Base-by-base conservation (phyloP, 2,113 vertebrate genomes). In the Phyllostomus discolor region DNA sequence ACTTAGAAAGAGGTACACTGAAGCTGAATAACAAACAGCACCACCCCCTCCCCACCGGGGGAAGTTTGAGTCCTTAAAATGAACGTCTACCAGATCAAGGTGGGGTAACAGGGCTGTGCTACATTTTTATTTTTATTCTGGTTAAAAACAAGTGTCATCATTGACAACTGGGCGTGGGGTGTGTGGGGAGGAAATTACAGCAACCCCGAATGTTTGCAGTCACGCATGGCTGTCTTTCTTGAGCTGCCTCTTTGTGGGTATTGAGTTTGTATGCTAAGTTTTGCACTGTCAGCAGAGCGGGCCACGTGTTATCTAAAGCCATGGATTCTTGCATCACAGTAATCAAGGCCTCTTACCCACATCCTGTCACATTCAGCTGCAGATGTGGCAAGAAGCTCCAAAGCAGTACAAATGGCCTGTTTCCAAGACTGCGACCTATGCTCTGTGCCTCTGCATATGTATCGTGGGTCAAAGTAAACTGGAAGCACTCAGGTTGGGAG, bases 251-350 rank as follows among this genome's bases (percentile, higher is more conserved):
- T 78, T 43, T 54, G 64, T 33, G 80, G n/a, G 54, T 7, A 2
- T 3, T 69, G 70, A 84, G 43, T 50, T 89, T 67, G 89, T 89
- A 72, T 64, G 31, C 57, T 75, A 43, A 41, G 67, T 54, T 81
- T 66, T 94, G 67, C 79, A 31, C 2, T 0, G 3, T 95, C 92
- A 93, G 95, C 92, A 64, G 54, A 75, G 66, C 5, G 1, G 35
- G 35, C 28, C 28, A 1, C 31, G 35, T 70, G 15, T 94, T 80
- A 50, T 57, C n/a, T 41, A 85, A 94, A 92, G 26, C 11, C 67
- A 20, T 26, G 76, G 31, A 48, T n/a, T 86, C 93, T 88, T 85
- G 95, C 85, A n/a, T 79, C 92, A 90, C 48, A 26, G 43, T 46
- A 5, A 10, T 10, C 50, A 41, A 46, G 84, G 26, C 57, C 88